Evolutionary conservation across 2,797 vertebrate genomes (phyloP), one percentile per base, ranked within the genome.

Genomic region (Cynopterus sphinx): DNA sequence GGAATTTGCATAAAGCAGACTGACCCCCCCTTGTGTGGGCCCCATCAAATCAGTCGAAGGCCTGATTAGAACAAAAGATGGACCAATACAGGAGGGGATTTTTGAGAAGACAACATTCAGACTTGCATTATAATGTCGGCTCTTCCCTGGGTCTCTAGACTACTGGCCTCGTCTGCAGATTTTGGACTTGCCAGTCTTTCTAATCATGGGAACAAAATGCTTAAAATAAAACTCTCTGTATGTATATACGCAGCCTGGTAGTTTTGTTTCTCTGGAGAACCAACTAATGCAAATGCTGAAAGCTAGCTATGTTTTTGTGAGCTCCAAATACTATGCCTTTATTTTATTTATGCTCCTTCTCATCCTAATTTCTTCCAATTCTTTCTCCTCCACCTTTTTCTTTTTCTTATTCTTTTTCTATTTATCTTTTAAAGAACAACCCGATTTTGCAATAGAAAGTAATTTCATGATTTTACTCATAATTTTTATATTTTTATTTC

Each of bases 161-260:
- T 89, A 26, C 22, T 16, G 9, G 53, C 33, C 22, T 73, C 36
- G 9, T 17, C 10, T 86, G 49, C 82, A 84, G 39, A 36, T 53
- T 67, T 90, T 41, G 21, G 12, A 31, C 11, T 17, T 75, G 19
- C 11, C 39, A 33, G 2, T 2, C 41, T 74, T 74, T 22, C 15
- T 53, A 68, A 46, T 31, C n/a, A 53, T n/a, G n/a, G 28, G 4
- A 87, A 22, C 4, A 31, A 77, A 57, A 7, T 51, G 16, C 49
- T 81, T 55, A 39, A 79, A 86, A 81, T 39, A 86, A 75, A 81
- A 91, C 81, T 85, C 49, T 91, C 68, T 78, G 84, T 95, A 90
- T 22, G 3, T 24, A 19, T 13, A 46, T 16, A 28, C 13, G 31
- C 0, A 33, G 6, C 2, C 16, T 49, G 12, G 43, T 41, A 9